Evolutionary conservation across 2,797 vertebrate species (phyloP).

Genomic region (Geotrypetes seraphini): DNA sequence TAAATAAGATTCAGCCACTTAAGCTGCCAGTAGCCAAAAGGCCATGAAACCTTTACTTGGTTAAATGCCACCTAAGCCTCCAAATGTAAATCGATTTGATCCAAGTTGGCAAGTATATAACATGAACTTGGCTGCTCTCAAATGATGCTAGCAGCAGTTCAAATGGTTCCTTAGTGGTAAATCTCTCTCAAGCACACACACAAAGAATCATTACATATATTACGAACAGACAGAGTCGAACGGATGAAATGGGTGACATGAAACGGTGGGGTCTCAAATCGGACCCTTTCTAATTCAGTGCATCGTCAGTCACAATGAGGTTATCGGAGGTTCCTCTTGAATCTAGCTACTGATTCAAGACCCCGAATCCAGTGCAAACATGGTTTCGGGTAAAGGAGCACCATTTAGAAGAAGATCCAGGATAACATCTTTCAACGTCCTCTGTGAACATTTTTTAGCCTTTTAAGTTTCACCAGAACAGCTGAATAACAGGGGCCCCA

Average conservation of each 20-base stretch:
- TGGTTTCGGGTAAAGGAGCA: slow-evolving; percentile 15
- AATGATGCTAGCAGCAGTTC: neutral
- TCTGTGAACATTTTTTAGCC: too few species aligned
- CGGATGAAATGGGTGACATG: slow-evolving; percentile 33
- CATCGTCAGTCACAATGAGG: slow-evolving; percentile 3
- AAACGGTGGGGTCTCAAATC: slow-evolving; percentile 20
- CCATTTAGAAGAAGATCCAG: slow-evolving; percentile 59
- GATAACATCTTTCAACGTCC: slow-evolving; percentile 11
- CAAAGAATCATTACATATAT: slow-evolving; percentile 5
- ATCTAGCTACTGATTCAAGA: slow-evolving; percentile 49
- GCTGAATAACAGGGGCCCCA: too few species aligned
- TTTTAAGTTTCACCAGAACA: too few species aligned
- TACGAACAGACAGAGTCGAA: slow-evolving; percentile 14
- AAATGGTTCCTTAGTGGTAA: slow-evolving; percentile 16
- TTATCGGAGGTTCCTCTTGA: slow-evolving; percentile 46
- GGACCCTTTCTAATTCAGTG: slow-evolving; percentile 4
- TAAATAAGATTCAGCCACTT: neutral
- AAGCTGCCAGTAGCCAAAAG: neutral
- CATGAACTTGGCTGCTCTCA: slow-evolving; percentile 3
- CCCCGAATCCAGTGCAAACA: slow-evolving; percentile 35
- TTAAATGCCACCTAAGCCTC: neutral
- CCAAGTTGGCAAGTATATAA: slow-evolving; percentile 37
- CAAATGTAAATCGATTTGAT: neutral
- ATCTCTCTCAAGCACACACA: slow-evolving; percentile 2
- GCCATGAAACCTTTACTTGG: neutral